These are phyloP conservation scores for Montipora capricornis DNA, from an alignment of 64 coral and sea anemone genomes.

Conservation along the genomic window DNA sequence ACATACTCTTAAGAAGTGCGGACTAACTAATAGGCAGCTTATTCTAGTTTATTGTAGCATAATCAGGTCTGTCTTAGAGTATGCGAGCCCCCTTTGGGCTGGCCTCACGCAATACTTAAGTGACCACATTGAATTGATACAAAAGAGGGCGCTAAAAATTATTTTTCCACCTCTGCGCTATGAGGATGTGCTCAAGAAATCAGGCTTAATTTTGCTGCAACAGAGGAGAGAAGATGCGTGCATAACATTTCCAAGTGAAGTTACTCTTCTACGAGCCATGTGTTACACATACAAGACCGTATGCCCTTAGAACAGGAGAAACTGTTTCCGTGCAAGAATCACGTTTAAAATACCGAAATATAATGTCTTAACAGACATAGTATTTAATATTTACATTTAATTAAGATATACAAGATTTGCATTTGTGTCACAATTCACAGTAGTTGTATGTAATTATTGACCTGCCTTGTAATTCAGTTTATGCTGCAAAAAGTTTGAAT, in stretches of 20 bases:
- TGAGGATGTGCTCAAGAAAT: not conserved
- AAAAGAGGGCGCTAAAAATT: not conserved
- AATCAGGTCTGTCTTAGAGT: conserved; percentile 15
- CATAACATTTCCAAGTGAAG: conserved; percentile 11
- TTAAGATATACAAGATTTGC: too few relatives aligned
- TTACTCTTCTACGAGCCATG: not conserved
- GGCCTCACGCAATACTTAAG: not conserved
- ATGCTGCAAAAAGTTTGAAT: too few relatives aligned
- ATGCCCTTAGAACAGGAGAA: too few relatives aligned
- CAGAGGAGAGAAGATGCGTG: not conserved
- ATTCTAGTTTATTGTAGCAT: not conserved
- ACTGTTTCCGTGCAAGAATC: too few relatives aligned
- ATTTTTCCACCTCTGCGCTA: not conserved
- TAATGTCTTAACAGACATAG: too few relatives aligned
- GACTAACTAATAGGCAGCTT: not conserved
- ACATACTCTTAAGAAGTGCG: not conserved
- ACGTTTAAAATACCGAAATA: too few relatives aligned
- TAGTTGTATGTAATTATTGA: too few relatives aligned
- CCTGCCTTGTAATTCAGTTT: too few relatives aligned
- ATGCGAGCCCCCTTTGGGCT: not conserved
- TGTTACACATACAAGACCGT: too few relatives aligned
- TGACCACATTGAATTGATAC: not conserved
- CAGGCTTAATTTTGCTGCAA: not conserved
- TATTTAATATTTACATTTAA: too few relatives aligned
- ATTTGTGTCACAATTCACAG: too few relatives aligned